Base-by-base conservation (phyloP, 1,140 invertebrate species). In the Drosophila triauraria region DNA sequence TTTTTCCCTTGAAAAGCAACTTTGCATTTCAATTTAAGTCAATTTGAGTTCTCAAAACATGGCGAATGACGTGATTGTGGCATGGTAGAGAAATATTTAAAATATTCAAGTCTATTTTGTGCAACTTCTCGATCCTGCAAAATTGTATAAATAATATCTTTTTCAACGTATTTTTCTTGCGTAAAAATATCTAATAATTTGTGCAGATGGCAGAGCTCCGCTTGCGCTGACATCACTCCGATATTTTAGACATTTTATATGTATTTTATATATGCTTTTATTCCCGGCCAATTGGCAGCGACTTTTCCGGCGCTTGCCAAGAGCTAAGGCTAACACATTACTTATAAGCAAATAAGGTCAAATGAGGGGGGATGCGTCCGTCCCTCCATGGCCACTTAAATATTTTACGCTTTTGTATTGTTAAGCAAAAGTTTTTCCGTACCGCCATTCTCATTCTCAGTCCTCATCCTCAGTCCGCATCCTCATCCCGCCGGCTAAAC, bases 331-430 rank as follows among this genome's bases (percentile, higher is more conserved):
- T 59, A 78, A 60, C 75, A 64, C 75, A 82, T 63, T 68, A 81
- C 62, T 72, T 82, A 69, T 75, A 74, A 61, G 54, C 59, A 82
- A 78, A 82, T 82, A 78, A 69, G 80, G 75, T 82, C 80, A 78
- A 58, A 72, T 61, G 48, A 59, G 69, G 51, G 51, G 44, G 43
- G n/a, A 50, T 5, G 20, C 7, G 4, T 13, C 43, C 15, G 20
- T 27, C 23, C 20, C 42, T 40, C 40, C 68, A 64, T 64, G 62
- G 68, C 67, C 68, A 82, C 79, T 82, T 82, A 64, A 82, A 78
- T 82, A 82, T 78, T 82, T 82, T 75, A 78, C 80, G 68, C 80
- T 82, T 38, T 82, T 82, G 57, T 82, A 68, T 82, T 82, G 80
- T 82, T 78, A 63, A 82, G 63, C 69, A 57, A 82, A 78, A 78